Evolutionary conservation across 2,888 invertebrate genomes (phyloP), one percentile per base, ranked within the genome.

Genomic region (Drosophila infuscata): DNA sequence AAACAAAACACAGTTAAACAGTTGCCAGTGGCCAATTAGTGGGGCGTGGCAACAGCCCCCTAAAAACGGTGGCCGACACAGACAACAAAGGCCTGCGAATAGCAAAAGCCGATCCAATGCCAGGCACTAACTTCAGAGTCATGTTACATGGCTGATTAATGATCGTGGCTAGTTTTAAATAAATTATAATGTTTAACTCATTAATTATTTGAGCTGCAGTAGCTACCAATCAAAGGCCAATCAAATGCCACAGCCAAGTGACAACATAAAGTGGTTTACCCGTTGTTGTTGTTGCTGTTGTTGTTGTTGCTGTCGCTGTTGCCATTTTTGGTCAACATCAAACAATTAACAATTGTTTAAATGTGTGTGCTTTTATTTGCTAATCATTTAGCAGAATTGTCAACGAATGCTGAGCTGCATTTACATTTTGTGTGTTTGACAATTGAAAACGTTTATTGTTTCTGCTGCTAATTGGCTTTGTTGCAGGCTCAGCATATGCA

Each of bases 161-260:
- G 91, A 89, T 66, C 76, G 86, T 73, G 83, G 76, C 74, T 57
- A 60, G 73, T 70, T 84, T 79, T 70, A 79, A 70, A 89, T 90
- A 88, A 88, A 88, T 91, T 88, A 88, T 87, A 87, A 79, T 89
- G 78, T 83, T 75, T 75, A 76, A 79, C 81, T 90, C 88, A 91
- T 87, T 91, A 91, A 82, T 90, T 82, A 83, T 83, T 86, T 83
- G 74, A 57, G 74, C 63, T 71, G 82, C 79, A 82, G 79, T 79
- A 79, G 79, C 87, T 71, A 72, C 82, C 75, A 82, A 79, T 85
- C 85, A 81, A 78, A 88, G 82, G 71, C 77, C 77, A 82, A 90
- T 90, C 88, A 89, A 87, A 89, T 76, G 82, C 72, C 84, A 81
- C 6, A 63, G 53, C 63, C 70, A 63, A 69, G 57, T 66, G 79